Evolutionary conservation across 1,140 invertebrate genomes (phyloP).

Genomic region (Pissodes strobi): DNA sequence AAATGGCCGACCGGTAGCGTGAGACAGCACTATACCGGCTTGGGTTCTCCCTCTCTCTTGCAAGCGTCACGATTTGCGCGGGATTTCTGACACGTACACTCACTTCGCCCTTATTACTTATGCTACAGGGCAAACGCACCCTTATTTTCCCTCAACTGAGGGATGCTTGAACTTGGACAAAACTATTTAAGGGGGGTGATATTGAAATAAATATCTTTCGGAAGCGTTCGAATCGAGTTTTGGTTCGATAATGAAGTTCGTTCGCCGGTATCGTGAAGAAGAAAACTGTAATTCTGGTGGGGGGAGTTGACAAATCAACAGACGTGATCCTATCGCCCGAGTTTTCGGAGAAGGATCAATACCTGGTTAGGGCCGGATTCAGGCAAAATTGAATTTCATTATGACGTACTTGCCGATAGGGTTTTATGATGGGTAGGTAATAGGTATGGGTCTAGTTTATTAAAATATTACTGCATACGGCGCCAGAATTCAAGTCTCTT

Average conservation of each 20-base stretch:
- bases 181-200: background rate
- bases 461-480: no score
- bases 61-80: constrained; percentile 11
- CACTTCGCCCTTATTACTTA: background rate
- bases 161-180: background rate
- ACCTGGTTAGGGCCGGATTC: background rate
- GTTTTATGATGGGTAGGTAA: no score
- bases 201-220: background rate
- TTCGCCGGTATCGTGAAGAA: background rate
- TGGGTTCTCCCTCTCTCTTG: constrained; percentile 23
- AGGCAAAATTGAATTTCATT: background rate
- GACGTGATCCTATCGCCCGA: background rate
- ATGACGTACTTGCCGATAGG: no score
- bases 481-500: no score
- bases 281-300: constrained; percentile 1
- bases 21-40: constrained; percentile 13
- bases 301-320: background rate
- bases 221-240: background rate
- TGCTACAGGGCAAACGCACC: background rate
- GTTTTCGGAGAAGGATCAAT: no score
- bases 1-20: constrained; percentile 24
- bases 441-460: no score
- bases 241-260: background rate
- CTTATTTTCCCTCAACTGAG: background rate
- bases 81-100: constrained; percentile 19